phyloP scores from a whole-genome alignment of 30 jellyfish, hydroid and myxozoan genomes.

The Hydractinia echinata region DNA sequence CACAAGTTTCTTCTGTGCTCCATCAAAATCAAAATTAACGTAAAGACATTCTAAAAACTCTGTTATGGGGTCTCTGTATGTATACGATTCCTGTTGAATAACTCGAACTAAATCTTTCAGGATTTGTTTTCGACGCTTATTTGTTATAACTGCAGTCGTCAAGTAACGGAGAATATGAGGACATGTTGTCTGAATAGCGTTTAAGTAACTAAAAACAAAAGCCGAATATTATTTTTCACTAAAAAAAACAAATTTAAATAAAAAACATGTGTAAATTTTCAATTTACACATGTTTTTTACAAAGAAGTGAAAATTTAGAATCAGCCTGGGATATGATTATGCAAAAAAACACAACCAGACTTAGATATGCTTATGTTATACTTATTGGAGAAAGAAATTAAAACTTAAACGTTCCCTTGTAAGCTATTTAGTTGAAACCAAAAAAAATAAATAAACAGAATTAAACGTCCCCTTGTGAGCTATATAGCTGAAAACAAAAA shows the following conservation, averaged over 20 bases:
- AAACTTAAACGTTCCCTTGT: background rate
- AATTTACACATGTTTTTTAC: no score
- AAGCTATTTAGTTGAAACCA: no score
- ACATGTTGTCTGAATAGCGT: slow-evolving; percentile 94
- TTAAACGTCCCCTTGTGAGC: no score
- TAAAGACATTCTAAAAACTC: slow-evolving; percentile 90
- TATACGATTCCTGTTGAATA: slow-evolving; percentile 94
- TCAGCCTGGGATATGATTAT: no score
- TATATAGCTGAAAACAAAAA: no score
- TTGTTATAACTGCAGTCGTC: slow-evolving; percentile 96
- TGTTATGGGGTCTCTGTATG: slow-evolving; percentile 98
- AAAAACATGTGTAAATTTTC: background rate
- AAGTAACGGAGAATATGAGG: slow-evolving; percentile 91
- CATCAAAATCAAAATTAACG: slow-evolving; percentile 95
- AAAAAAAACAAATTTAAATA: background rate
- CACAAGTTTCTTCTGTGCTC: slow-evolving; percentile 88
- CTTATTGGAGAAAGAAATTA: background rate
- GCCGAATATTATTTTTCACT: background rate
- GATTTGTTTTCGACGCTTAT: slow-evolving; percentile 72
- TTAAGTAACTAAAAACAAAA: slow-evolving; percentile 57
- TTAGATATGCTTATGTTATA: no score
- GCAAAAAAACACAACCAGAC: background rate
- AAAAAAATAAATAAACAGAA: no score
- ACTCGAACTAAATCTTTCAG: slow-evolving; percentile 87
- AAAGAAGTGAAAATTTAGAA: no score